Evolutionary conservation across 2,888 invertebrate species (phyloP), one percentile per base, ranked within the genome.

Genomic region (Aromia moschata): DNA sequence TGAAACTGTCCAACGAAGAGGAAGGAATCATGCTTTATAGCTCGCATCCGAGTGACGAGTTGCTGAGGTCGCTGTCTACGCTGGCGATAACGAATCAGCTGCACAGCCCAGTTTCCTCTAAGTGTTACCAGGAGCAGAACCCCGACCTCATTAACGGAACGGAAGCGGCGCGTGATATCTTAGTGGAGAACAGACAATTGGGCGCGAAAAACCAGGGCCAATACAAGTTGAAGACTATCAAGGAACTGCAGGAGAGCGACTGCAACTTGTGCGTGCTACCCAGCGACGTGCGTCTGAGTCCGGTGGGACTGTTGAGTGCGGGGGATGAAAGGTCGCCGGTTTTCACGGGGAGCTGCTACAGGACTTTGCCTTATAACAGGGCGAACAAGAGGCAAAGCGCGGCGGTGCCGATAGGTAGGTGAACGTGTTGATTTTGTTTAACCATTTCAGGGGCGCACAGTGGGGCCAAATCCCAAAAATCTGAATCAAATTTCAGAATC

Each of bases 111-210:
- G 83, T 85, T 1, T 80, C 83, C 1, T 67, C 84, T 65, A 78
- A 84, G 55, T 83, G 82, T 63, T 84, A 83, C 69, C 81, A 79
- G 61, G 91, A 91, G 77, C 89, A 88, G 79, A 91, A 91, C 80
- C 91, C 91, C 54, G 91, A 92, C 81, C 84, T 92, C 77, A 89
- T 92, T 77, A 91, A 89, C 80, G 91, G 91, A 76, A 89, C 88
- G 68, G 90, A 90, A 81, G 88, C 83, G 65, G 83, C 84, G 1
- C 60, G 59, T 54, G 68, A 62, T 10, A 40, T 58, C 10, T 44
- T 64, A 36, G 30, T 60, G 15, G 40, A 52, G 30, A 65, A 62
- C 41, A 58, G 65, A 30, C 56, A 57, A 37, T 54, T 65, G 18
- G 31, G 58, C 1, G 20, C 49, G 36, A 63, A 60, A 40, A 61